Conservation (phyloP, 2,888 invertebrate species). For the Laspeyria flexula region DNA sequence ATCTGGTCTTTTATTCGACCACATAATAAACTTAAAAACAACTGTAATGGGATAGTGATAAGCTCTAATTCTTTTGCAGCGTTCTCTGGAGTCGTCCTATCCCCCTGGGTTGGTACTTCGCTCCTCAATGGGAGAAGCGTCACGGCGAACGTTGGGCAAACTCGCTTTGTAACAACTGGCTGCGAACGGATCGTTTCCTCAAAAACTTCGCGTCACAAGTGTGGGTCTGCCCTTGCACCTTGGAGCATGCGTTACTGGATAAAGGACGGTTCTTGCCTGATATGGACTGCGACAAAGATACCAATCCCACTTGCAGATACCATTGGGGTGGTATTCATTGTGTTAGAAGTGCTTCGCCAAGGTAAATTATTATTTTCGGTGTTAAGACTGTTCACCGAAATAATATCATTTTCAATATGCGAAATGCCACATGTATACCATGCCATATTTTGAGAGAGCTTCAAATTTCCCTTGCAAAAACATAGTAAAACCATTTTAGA, state of each 20-base stretch:
- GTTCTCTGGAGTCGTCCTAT: conserved; percentile 96
- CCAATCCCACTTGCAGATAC: conserved; percentile 94
- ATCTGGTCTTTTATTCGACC: too few species aligned
- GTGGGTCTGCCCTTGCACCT: conserved; percentile 95
- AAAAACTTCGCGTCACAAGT: conserved; percentile 95
- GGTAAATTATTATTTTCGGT: conserved; percentile 87
- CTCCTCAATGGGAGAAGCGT: conserved; percentile 93
- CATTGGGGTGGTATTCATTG: conserved; percentile 97
- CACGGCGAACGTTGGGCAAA: conserved; percentile 94
- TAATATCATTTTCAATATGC: too few species aligned
- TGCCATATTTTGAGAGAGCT: too few species aligned
- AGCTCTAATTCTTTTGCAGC: conserved; percentile 55
- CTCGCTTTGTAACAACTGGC: conserved; percentile 95
- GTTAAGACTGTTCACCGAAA: too few species aligned
- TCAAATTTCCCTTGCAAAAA: too few species aligned
- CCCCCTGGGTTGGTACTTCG: conserved; percentile 97
- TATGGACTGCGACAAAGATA: conserved; percentile 95
- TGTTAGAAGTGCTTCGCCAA: conserved; percentile 95
- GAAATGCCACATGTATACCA: too few species aligned
- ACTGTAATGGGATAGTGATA: too few species aligned
- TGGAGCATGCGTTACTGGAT: conserved; percentile 96
- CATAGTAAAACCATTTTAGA: too few species aligned
- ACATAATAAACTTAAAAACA: too few species aligned
- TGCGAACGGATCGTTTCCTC: conserved; percentile 91
- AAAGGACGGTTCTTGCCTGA: conserved; percentile 97